Conservation (phyloP, 2,113 vertebrate species). For the Sinocyclocheilus grahami region DNA sequence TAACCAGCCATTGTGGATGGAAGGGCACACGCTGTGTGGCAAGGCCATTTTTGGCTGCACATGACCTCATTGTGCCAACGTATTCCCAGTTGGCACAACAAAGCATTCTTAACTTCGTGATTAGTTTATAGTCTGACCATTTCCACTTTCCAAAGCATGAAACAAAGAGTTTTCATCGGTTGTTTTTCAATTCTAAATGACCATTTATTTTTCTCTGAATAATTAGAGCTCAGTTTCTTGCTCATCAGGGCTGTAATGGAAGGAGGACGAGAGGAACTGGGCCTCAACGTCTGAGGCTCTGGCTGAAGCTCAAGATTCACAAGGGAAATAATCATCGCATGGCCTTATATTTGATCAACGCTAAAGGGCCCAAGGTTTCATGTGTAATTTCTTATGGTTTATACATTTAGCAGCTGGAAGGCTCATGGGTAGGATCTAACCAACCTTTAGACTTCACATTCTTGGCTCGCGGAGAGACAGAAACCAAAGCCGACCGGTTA, state of each 20-base stretch:
- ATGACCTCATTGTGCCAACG: conserved; percentile 23
- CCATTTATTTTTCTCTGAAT: conserved; percentile 29
- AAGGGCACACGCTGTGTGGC: conserved; percentile 15
- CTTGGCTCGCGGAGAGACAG: not conserved
- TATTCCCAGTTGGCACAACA: conserved; percentile 8
- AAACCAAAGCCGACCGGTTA: conserved; percentile 38
- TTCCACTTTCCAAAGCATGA: conserved; percentile 20
- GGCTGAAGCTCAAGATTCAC: conserved; percentile 27
- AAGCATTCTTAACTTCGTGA: conserved; percentile 10
- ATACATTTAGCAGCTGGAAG: conserved; percentile 51
- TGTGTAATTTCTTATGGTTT: conserved; percentile 61
- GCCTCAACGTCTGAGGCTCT: conserved; percentile 7
- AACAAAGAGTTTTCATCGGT: not conserved
- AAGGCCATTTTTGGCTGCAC: not conserved
- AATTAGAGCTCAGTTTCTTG: conserved; percentile 37
- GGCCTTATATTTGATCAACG: conserved; percentile 65
- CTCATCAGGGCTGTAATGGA: conserved; percentile 40
- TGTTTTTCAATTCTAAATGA: conserved; percentile 29
- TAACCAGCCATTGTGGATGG: not conserved
- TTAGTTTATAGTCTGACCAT: not conserved
- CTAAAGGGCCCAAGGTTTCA: conserved; percentile 48
- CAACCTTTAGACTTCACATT: conserved; percentile 41
- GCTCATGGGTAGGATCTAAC: conserved; percentile 46
- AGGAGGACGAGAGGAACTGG: conserved; percentile 32
- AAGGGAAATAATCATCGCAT: conserved; percentile 53